These are phyloP conservation scores for Hypanus sabinus DNA, from an alignment of 2,113 vertebrate species.

Conservation along the genomic window DNA sequence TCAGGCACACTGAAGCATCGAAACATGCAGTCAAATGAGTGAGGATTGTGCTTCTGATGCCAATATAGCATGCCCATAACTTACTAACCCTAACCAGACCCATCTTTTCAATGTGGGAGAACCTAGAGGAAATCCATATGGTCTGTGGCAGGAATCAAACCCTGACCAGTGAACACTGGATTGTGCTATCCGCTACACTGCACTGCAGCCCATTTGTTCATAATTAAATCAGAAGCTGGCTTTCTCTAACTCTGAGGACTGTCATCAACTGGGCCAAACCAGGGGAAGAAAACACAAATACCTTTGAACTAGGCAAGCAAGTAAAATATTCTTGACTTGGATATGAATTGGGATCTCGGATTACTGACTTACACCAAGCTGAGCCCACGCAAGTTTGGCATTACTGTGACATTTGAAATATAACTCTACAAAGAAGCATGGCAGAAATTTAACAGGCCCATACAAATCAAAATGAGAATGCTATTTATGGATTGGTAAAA, in stretches of 20 bases:
- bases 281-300: neutral
- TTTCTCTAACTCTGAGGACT: neutral
- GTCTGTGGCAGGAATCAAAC: no score
- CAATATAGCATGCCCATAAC: no score
- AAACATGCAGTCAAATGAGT: no score
- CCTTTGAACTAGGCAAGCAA: neutral
- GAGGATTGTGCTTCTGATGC: no score
- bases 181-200: no score
- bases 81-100: no score
- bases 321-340: neutral
- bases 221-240: neutral
- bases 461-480: neutral
- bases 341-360: neutral
- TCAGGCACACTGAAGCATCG: no score
- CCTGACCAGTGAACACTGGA: no score
- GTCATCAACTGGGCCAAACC: neutral
- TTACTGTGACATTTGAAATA: neutral
- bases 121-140: no score
- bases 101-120: no score
- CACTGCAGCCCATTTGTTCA: neutral
- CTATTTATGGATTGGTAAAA: slow-evolving; percentile 19
- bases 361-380: neutral
- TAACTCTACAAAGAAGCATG: neutral
- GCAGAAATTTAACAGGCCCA: neutral
- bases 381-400: neutral